These are phyloP conservation scores for Hanleya hanleyi DNA, from an alignment of 2,888 invertebrate species.

Conservation along the genomic window DNA sequence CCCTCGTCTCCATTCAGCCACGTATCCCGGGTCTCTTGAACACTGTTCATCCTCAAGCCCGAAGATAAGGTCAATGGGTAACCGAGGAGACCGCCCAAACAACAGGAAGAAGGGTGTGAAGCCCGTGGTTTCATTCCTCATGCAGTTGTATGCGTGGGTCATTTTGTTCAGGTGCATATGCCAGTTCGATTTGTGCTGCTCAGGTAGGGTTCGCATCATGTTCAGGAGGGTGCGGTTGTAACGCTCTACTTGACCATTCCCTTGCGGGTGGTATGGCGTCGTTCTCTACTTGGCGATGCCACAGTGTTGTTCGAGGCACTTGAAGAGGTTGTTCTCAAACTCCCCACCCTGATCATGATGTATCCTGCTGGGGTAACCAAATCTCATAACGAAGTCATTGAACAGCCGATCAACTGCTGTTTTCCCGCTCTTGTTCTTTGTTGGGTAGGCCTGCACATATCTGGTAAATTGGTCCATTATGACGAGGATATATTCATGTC, in stretches of 20 bases:
- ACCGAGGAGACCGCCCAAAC: not conserved
- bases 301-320: not conserved
- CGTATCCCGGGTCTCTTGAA: not conserved
- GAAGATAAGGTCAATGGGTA: not conserved
- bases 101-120: not conserved
- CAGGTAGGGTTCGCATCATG: not conserved
- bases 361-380: not conserved
- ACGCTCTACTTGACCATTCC: slow-evolving; percentile 3
- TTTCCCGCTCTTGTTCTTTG: not conserved
- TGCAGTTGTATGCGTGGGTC: not conserved
- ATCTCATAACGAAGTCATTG: slow-evolving; percentile 1
- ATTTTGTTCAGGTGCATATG: not conserved
- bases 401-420: not conserved
- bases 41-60: not conserved
- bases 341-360: slow-evolving; percentile 8
- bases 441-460: not conserved
- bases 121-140: not conserved
- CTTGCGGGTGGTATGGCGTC: not conserved
- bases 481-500: not conserved
- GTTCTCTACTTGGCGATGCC: not conserved
- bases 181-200: not conserved
- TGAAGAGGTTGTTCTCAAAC: slow-evolving; percentile 7
- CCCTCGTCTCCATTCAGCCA: not conserved
- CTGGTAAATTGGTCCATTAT: slow-evolving; percentile 2
- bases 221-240: not conserved